Conservation (phyloP, 2,888 invertebrate genomes). For the Melinaea marsaeus region DNA sequence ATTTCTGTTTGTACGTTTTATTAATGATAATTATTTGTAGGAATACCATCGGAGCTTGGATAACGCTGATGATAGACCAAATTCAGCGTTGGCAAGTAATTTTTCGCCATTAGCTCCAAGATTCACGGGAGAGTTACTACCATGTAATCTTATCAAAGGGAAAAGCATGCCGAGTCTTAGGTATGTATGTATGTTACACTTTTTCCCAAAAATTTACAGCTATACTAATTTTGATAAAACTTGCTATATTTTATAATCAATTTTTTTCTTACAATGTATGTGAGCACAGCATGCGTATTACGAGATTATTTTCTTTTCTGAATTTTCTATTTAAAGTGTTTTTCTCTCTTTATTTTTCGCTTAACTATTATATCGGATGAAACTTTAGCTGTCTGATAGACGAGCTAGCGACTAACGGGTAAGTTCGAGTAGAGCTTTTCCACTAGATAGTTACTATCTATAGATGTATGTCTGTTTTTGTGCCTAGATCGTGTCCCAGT, state of each 20-base stretch:
- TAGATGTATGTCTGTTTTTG: slow-evolving; percentile 22
- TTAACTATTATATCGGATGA: slow-evolving; percentile 67
- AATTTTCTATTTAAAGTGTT: slow-evolving; percentile 63
- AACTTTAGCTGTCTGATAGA: slow-evolving; percentile 89
- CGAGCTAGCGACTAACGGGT: slow-evolving; percentile 88
- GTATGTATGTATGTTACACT: slow-evolving; percentile 68
- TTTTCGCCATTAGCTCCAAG: slow-evolving; percentile 78
- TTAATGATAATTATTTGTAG: slow-evolving; percentile 59
- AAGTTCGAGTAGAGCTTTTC: slow-evolving; percentile 78
- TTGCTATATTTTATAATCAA: slow-evolving; percentile 6
- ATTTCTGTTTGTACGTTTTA: slow-evolving; percentile 8
- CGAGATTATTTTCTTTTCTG: slow-evolving; percentile 28
- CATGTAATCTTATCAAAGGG: slow-evolving; percentile 89
- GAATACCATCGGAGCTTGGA: slow-evolving; percentile 90
- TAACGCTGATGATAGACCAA: slow-evolving; percentile 85
- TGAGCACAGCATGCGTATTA: slow-evolving; percentile 67
- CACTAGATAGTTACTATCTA: slow-evolving; percentile 40
- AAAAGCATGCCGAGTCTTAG: slow-evolving; percentile 98
- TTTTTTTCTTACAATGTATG: not conserved
- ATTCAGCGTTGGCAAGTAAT: slow-evolving; percentile 83
- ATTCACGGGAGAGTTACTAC: slow-evolving; percentile 70
- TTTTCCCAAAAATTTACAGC: slow-evolving; percentile 13
- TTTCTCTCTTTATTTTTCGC: slow-evolving; percentile 70
- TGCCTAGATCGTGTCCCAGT: slow-evolving; percentile 28
- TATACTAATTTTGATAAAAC: too few species aligned